These are phyloP conservation scores for Vidua macroura DNA, from an alignment of 2,113 vertebrate species.

Conservation along the genomic window DNA sequence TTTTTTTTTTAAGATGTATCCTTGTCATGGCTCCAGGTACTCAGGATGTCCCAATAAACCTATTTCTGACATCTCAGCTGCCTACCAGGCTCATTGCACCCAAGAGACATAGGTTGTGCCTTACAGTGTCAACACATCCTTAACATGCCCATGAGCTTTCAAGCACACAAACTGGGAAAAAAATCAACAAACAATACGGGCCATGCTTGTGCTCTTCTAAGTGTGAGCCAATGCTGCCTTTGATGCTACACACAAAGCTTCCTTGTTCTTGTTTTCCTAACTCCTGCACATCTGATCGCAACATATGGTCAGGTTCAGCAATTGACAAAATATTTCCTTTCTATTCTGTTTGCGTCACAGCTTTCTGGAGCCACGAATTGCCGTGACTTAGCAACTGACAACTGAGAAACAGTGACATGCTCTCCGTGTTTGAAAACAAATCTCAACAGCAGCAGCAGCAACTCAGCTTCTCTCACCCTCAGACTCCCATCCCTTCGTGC, in stretches of 20 bases:
- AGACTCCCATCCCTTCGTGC: not conserved
- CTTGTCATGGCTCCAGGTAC: not conserved
- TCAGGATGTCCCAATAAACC: not conserved
- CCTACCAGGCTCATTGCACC: not conserved
- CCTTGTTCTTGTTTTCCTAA: conserved; percentile 12
- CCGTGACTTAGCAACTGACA: not conserved
- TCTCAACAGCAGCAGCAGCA: not conserved
- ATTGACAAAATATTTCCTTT: conserved; percentile 43
- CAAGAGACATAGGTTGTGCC: not conserved
- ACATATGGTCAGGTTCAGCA: conserved; percentile 23
- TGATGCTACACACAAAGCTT: not conserved
- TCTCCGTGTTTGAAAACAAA: not conserved
- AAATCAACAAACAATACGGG: not conserved
- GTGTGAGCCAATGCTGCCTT: not conserved
- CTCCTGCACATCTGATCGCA: conserved; percentile 34
- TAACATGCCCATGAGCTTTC: not conserved
- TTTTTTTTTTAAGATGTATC: not conserved
- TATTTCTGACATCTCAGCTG: not conserved
- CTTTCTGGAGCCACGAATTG: not conserved
- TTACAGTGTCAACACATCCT: not conserved
- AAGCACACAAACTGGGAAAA: not conserved
- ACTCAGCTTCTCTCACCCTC: not conserved
- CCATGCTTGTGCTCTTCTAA: not conserved
- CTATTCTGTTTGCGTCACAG: not conserved
- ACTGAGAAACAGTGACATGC: not conserved